phyloP scores from a whole-genome alignment of 2,888 invertebrate genomes.

The Zelleria hepariella region DNA sequence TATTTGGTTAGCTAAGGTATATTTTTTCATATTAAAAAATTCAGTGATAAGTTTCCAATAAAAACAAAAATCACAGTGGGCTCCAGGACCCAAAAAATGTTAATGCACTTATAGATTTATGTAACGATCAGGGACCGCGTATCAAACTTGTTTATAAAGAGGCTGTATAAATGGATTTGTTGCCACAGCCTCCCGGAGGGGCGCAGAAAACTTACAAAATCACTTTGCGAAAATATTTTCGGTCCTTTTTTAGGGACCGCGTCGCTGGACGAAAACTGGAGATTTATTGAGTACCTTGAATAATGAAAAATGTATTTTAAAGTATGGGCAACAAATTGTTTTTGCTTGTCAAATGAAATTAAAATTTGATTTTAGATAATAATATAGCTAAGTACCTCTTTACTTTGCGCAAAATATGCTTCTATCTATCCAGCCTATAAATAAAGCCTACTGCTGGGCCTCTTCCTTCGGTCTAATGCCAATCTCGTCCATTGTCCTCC shows the following conservation, averaged over 20 bases:
- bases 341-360: background rate
- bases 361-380: too few relatives aligned
- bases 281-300: background rate
- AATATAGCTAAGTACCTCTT: too few relatives aligned
- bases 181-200: background rate
- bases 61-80: background rate
- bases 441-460: too few relatives aligned
- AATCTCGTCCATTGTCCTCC: too few relatives aligned
- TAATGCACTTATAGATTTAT: background rate
- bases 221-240: background rate
- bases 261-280: background rate
- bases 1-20: too few relatives aligned
- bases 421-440: too few relatives aligned
- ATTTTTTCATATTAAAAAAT: too few relatives aligned
- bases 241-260: background rate
- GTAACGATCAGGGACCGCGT: background rate
- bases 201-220: slow-evolving; percentile 2
- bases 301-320: background rate
- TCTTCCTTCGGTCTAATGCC: too few relatives aligned
- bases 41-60: background rate
- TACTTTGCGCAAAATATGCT: too few relatives aligned
- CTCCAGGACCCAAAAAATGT: background rate
- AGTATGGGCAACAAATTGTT: background rate
- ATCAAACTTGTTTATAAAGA: background rate
- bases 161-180: background rate